These are phyloP conservation scores for Panagrolaimus sp. DNA, from an alignment of 1,140 invertebrate species.

Conservation along the genomic window DNA sequence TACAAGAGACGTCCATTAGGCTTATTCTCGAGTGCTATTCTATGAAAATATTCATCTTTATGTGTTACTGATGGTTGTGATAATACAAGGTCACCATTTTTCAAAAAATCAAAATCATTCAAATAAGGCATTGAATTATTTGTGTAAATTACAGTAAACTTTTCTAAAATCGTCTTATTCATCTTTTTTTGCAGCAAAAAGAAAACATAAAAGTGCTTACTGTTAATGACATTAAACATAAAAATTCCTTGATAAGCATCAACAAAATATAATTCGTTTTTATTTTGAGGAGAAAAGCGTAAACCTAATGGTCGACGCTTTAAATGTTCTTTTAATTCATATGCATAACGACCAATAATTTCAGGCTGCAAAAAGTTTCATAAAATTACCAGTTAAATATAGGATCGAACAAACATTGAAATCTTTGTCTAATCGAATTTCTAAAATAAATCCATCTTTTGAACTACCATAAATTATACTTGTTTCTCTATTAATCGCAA, in stretches of 20 bases:
- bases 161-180: neutral
- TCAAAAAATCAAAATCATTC: slow-evolving; percentile 4
- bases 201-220: neutral
- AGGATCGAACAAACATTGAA: no score
- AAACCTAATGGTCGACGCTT: neutral
- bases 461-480: neutral
- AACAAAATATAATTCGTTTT: neutral
- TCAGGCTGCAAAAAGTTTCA: neutral
- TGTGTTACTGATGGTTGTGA: neutral
- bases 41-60: neutral
- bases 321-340: neutral
- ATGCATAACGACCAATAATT: neutral
- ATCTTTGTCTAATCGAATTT: neutral
- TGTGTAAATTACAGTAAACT: neutral
- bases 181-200: neutral
- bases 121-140: neutral
- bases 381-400: no score
- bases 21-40: neutral
- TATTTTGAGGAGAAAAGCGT: neutral
- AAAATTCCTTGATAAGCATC: slow-evolving; percentile 14
- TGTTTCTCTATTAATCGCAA: neutral
- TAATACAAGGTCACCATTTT: slow-evolving; percentile 3
- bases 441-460: slow-evolving; percentile 4
- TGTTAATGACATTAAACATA: neutral
- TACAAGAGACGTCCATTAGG: neutral